These are phyloP conservation scores for Achlya flavicornis DNA, from an alignment of 2,888 invertebrate species.

Conservation along the genomic window DNA sequence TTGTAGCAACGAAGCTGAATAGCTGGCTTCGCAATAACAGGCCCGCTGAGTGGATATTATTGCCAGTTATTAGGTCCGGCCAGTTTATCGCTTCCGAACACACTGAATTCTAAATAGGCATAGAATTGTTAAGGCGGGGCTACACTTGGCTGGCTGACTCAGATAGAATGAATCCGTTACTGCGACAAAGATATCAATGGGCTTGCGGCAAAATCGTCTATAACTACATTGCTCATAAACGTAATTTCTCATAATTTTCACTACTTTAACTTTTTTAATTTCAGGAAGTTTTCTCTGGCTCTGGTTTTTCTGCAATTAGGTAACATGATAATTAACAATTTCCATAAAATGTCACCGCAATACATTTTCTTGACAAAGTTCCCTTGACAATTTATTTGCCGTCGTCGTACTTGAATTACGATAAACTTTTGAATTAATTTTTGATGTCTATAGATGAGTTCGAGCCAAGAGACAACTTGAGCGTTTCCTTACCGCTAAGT, in stretches of 20 bases:
- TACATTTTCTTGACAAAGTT: constrained; percentile 15
- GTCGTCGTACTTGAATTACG: constrained; percentile 18
- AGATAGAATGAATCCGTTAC: background rate
- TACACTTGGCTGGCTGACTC: background rate
- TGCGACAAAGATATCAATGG: background rate
- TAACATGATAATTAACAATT: constrained; percentile 1
- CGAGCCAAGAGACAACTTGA: constrained; percentile 14
- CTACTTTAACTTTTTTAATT: background rate
- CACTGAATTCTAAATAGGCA: constrained; percentile 55
- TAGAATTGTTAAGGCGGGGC: constrained; percentile 19
- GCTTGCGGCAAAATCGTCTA: background rate
- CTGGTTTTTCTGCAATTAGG: background rate
- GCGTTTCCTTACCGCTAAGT: constrained; percentile 20
- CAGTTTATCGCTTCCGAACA: constrained; percentile 51
- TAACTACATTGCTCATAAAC: too few relatives aligned
- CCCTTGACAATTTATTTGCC: constrained; percentile 21
- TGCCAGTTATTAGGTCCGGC: constrained; percentile 55
- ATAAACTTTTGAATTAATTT: constrained; percentile 23
- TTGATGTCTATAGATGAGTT: constrained; percentile 21
- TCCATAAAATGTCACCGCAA: constrained; percentile 14
- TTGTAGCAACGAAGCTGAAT: constrained; percentile 35
- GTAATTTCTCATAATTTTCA: too few relatives aligned
- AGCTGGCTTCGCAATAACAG: constrained; percentile 44
- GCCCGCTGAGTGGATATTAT: constrained; percentile 50
- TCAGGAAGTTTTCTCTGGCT: background rate